phyloP scores from a whole-genome alignment of 2,797 vertebrate species.

The Neopelma chrysocephalum region DNA sequence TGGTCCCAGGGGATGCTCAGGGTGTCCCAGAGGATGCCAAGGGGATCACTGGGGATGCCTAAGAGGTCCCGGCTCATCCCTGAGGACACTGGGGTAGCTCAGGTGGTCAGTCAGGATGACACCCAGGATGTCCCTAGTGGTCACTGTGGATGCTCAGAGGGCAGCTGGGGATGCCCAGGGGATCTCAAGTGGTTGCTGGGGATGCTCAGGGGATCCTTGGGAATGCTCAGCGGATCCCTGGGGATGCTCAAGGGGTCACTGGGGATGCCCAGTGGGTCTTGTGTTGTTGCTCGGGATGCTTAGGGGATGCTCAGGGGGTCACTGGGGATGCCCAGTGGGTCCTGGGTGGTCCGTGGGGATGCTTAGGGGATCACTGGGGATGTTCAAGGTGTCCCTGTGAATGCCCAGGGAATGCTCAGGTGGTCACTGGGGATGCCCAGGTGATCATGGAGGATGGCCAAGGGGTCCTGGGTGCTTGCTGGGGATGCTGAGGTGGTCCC shows the following conservation, averaged over 20 bases:
- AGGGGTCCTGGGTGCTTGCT: background rate
- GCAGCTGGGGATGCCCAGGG: background rate
- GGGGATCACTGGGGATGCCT: background rate
- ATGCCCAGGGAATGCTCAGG: background rate
- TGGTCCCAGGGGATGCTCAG: accelerated
- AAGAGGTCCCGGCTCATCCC: background rate
- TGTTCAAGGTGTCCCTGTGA: background rate
- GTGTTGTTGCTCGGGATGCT: too few relatives aligned
- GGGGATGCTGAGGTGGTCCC: background rate
- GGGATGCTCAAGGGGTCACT: too few relatives aligned
- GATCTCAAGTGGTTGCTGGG: too few relatives aligned
- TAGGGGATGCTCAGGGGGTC: too few relatives aligned
- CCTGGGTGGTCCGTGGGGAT: too few relatives aligned
- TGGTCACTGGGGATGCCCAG: too few relatives aligned
- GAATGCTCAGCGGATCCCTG: too few relatives aligned
- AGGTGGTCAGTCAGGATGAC: too few relatives aligned
- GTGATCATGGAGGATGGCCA: background rate
- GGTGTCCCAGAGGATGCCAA: background rate
- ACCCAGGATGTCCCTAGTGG: background rate
- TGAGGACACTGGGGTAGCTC: too few relatives aligned
- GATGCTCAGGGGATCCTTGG: too few relatives aligned
- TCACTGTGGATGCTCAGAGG: background rate
- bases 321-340: background rate
- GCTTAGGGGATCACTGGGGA: too few relatives aligned
- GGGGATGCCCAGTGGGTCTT: too few relatives aligned